Evolutionary conservation across 2,888 invertebrate species (phyloP).

Genomic region (Pecten maximus): DNA sequence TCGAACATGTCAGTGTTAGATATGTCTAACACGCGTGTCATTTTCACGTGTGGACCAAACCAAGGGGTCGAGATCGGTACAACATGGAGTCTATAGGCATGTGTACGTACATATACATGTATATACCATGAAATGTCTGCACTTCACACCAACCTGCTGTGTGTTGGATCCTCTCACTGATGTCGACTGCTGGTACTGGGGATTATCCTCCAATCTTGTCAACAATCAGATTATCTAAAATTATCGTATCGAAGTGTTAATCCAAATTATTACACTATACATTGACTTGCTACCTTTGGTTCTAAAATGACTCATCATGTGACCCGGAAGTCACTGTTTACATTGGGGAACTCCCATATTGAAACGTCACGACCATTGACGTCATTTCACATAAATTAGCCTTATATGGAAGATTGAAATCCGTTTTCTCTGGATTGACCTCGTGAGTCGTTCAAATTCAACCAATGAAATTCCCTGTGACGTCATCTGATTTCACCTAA

Average conservation of each 20-base stretch:
- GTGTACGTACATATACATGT: background rate
- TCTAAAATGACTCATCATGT: conserved; percentile 39
- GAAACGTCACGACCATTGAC: conserved; percentile 44
- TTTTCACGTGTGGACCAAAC: background rate
- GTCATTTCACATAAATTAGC: conserved; percentile 28
- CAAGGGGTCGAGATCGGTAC: background rate
- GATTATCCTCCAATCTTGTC: background rate
- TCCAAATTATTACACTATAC: background rate
- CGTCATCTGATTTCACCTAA: background rate
- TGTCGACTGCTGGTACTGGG: background rate
- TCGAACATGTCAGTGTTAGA: background rate
- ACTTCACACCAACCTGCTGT: conserved; percentile 27
- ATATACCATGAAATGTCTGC: background rate
- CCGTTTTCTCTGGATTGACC: background rate
- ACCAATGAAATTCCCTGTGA: background rate
- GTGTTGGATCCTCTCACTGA: background rate
- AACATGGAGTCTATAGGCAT: background rate
- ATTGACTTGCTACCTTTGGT: conserved; percentile 28
- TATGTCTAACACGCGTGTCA: background rate
- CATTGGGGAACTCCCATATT: conserved; percentile 52
- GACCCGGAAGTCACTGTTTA: conserved; percentile 53
- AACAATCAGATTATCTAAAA: background rate
- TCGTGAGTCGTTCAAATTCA: conserved; percentile 20
- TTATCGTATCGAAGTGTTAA: conserved; percentile 6
- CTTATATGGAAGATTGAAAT: conserved; percentile 7